These are phyloP conservation scores for Pterophyllum scalare DNA, from an alignment of 2,113 vertebrate species.

Conservation along the genomic window DNA sequence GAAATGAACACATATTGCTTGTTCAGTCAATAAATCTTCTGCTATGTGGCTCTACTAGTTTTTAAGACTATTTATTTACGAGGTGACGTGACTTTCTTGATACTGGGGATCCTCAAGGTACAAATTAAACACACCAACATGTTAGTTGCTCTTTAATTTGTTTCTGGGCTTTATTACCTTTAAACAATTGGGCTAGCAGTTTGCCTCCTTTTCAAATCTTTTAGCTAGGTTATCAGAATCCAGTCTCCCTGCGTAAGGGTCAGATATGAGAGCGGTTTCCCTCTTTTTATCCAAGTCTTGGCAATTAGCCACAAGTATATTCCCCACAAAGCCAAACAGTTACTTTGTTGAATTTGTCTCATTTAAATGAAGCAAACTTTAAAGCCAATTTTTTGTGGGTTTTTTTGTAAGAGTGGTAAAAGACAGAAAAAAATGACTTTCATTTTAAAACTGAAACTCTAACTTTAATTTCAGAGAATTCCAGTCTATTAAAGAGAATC, in stretches of 20 bases:
- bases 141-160: accelerated
- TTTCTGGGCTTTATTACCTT: neutral
- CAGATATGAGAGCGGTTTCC: neutral
- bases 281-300: neutral
- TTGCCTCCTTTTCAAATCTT: neutral
- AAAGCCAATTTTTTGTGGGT: neutral
- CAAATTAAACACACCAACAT: neutral
- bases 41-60: neutral
- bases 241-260: neutral
- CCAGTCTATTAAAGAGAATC: slow-evolving; percentile 8
- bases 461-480: slow-evolving; percentile 24
- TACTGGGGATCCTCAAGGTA: accelerated
- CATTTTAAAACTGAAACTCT: slow-evolving; percentile 16
- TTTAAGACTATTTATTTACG: neutral
- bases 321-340: neutral
- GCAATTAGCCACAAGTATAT: neutral
- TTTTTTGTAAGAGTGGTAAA: neutral
- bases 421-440: neutral
- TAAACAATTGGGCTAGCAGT: neutral
- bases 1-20: too few relatives aligned
- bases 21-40: neutral
- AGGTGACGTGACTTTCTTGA: neutral
- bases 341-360: neutral
- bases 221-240: neutral
- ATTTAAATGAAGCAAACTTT: neutral